Percentiles rank a stretch among this genome's conserved stretches.
These are phyloP conservation scores for Noctua pronuba DNA, from an alignment of 2,888 invertebrate species.

Conservation along the genomic window DNA sequence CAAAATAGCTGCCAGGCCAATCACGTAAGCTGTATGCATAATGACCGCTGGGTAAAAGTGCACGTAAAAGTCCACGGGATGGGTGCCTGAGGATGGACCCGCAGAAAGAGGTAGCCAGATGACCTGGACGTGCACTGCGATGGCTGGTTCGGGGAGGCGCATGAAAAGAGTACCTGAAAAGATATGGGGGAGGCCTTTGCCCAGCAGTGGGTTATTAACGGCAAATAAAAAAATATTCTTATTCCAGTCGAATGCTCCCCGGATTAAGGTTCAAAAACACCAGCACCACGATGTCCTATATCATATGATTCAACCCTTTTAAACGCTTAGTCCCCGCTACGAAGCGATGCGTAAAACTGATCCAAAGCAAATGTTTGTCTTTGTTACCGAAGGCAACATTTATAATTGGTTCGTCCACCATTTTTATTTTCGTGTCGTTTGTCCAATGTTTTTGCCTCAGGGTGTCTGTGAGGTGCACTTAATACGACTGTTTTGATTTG, in stretches of 20 bases:
- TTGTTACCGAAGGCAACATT: constrained; percentile 60
- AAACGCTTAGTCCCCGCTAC: constrained; percentile 29
- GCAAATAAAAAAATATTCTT: too few relatives aligned
- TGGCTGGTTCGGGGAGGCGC: neutral
- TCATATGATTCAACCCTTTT: constrained; percentile 30
- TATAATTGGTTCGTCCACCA: constrained; percentile 68
- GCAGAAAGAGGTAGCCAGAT: too few relatives aligned
- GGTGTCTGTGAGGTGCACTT: constrained; percentile 35
- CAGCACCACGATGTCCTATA: neutral
- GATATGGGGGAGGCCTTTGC: neutral
- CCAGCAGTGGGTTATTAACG: neutral
- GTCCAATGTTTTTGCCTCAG: constrained; percentile 51
- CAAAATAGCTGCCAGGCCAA: too few relatives aligned
- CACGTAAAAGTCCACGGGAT: neutral
- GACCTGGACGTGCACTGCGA: too few relatives aligned
- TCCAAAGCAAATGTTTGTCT: constrained; percentile 65
- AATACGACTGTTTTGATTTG: constrained; percentile 41
- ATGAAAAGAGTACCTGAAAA: neutral
- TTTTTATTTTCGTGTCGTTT: constrained; percentile 62
- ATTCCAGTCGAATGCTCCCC: neutral
- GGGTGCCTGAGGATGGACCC: neutral
- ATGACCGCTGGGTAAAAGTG: neutral
- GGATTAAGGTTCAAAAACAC: neutral
- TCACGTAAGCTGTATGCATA: neutral
- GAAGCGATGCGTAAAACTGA: constrained; percentile 59